These are phyloP conservation scores for Danaus chrysippus DNA, from an alignment of 2,888 invertebrate species.

Conservation along the genomic window DNA sequence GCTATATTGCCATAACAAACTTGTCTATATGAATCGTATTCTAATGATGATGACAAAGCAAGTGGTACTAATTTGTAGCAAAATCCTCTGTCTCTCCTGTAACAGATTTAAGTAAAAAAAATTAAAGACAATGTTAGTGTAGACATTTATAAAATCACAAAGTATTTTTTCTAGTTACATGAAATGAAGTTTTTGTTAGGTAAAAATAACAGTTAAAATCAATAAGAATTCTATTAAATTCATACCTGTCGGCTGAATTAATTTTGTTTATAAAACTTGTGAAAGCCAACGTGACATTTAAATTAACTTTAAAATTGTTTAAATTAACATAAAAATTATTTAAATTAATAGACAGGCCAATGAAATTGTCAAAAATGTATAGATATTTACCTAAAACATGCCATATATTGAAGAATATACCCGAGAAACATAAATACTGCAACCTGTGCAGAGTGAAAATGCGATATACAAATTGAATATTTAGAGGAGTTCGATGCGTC, in stretches of 20 bases:
- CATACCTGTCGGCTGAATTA: slow-evolving; percentile 24
- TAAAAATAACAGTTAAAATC: not conserved
- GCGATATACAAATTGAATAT: slow-evolving; percentile 80
- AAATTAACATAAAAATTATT: too few relatives aligned
- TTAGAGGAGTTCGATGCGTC: slow-evolving; percentile 81
- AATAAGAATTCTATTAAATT: slow-evolving; percentile 31
- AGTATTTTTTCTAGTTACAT: too few relatives aligned
- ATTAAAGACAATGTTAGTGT: too few relatives aligned
- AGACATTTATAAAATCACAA: too few relatives aligned
- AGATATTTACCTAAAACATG: slow-evolving; percentile 83
- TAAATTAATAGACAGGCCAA: too few relatives aligned
- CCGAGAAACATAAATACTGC: slow-evolving; percentile 83
- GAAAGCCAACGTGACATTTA: too few relatives aligned
- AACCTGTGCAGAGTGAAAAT: slow-evolving; percentile 84
- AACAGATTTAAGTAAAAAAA: not conserved
- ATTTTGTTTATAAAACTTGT: too few relatives aligned
- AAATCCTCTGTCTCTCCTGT: slow-evolving; percentile 85
- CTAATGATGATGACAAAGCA: slow-evolving; percentile 60
- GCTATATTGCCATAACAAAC: slow-evolving; percentile 85
- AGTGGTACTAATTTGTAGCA: slow-evolving; percentile 78
- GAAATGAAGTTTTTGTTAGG: not conserved
- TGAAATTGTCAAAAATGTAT: too few relatives aligned
- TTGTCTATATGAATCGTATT: slow-evolving; percentile 75
- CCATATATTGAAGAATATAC: slow-evolving; percentile 87
- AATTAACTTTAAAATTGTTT: too few relatives aligned